Percentiles rank a stretch among this genome's conserved stretches.
Conservation (phyloP, 2,113 vertebrate genomes). For the Hemiscyllium ocellatum region DNA sequence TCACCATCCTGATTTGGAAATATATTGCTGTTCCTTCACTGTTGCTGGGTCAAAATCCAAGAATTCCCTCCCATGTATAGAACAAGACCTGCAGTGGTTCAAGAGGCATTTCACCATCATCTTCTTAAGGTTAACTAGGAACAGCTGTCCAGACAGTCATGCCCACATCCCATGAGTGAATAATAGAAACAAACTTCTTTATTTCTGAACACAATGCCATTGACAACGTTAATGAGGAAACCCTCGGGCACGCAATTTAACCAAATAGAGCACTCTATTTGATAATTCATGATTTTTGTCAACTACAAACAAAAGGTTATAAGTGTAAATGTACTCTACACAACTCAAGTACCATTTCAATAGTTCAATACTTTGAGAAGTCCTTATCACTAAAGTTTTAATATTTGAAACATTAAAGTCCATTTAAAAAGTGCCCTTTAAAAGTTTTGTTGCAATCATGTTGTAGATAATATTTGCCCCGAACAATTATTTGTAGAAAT, state of each 20-base stretch:
- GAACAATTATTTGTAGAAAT: not conserved
- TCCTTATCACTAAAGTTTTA: not conserved
- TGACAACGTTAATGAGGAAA: not conserved
- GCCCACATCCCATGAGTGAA: no score
- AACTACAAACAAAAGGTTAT: not conserved
- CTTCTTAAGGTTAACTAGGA: no score
- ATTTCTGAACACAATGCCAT: not conserved
- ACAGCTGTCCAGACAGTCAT: no score
- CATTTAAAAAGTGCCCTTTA: not conserved
- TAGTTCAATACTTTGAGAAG: not conserved
- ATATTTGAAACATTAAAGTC: not conserved
- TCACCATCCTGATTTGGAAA: no score
- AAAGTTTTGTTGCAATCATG: not conserved
- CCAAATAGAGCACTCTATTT: not conserved
- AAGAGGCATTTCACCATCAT: no score
- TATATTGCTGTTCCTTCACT: no score
- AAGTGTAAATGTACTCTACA: not conserved
- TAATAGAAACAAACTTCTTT: not conserved
- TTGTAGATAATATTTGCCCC: not conserved
- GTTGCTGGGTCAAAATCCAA: no score
- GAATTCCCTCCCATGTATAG: no score
- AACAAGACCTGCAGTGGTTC: no score
- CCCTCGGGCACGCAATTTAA: not conserved
- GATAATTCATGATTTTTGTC: conserved; percentile 5
- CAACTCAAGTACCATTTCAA: not conserved